Evolutionary conservation across 1,140 invertebrate genomes (phyloP), one percentile per base, ranked within the genome.

Genomic region (Philaenus spumarius): DNA sequence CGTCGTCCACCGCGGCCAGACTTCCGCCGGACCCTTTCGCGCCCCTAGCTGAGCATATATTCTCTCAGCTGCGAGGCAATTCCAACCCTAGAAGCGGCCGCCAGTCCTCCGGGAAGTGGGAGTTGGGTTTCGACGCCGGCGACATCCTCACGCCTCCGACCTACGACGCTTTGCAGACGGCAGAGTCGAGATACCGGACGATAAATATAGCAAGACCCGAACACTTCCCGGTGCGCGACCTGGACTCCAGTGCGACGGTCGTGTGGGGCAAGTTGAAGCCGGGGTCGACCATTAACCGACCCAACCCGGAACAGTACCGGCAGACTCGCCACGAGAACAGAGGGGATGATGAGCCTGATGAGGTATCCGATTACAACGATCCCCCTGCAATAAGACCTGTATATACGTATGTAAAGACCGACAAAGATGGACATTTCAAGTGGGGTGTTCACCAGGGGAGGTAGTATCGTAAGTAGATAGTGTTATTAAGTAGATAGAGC

Each of bases 381-480:
- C 12, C 26, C 14, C 14, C 14, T 19, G 26, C 43, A 46, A 59
- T 17, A 47, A 85, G 85, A 6, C 85, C 86, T 1, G 83, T 89
- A 12, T 86, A 87, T 69, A 87, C 87, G 9, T 90, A 83, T 67
- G 85, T 90, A 11, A 90, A 90, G 75, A 91, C 89, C 0, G 88
- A 91, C 69, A 83, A 87, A 69, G 77, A 89, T 63, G 89, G 85
- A 14, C 88, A 91, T 72, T 85, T 89, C 73, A 90, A 90, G 70
- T 93, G 88, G 89, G 88, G 88, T 2, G 87, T 91, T n/a, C 37
- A 55, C 24, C 14, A 37, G 12, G 37, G 37, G 2, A 12, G 19
- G 4, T 3, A 6, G 17, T 14, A 40, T n/a, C 2, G 39, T 5
- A 5, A n/a, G 17, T 40, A 40, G 14, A 4, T n/a, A 40, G 4